Base-by-base conservation (phyloP, 2,113 vertebrate genomes). In the Dascyllus trimaculatus region DNA sequence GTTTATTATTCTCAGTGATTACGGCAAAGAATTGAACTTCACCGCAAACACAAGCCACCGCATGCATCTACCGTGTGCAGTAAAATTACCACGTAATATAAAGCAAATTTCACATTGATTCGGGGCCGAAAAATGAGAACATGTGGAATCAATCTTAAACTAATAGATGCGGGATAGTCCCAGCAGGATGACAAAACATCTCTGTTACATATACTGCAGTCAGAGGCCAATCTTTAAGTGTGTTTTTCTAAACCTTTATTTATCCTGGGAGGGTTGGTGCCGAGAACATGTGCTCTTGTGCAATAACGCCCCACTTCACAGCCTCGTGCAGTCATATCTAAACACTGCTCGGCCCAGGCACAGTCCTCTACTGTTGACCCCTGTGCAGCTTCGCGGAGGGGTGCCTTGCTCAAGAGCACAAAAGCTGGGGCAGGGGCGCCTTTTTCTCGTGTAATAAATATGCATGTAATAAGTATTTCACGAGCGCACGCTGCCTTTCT, bases 401-500 rank as follows among this genome's bases (percentile, higher is more conserved):
- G 43, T 77, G 76, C 52, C 62, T 83, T 88, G 71, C 78, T 76
- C 52, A 32, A 60, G 59, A 88, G 74, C 57, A 83, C 84, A 49
- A 14, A 11, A 57, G 25, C 10, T 38, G 26, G 40, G 58, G 40
- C 29, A 49, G 32, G 48, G 32, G 40, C 35, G 64, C 62, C 68
- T 68, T 76, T 63, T 76, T 63, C 66, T 78, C 76, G 59, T 75
- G 60, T 35, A 48, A 52, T 67, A 62, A 52, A 52, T 64, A 59
- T 61, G 57, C 68, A 71, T 66, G 69, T 65, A 60, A 83, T 81
- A 85, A 82, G 85, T 85, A 87, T 87, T 90, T 86, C 67, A 80
- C 79, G 69, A 85, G 80, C 74, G 74, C 81, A 79, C 71, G 76
- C 74, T 51, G 60, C 78, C 60, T 83, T 84, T 71, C 75, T 80